Percentiles rank a stretch among this genome's conserved stretches.
phyloP scores from a whole-genome alignment of 1,140 invertebrate genomes.

The Zaprionus kolodkinae region DNA sequence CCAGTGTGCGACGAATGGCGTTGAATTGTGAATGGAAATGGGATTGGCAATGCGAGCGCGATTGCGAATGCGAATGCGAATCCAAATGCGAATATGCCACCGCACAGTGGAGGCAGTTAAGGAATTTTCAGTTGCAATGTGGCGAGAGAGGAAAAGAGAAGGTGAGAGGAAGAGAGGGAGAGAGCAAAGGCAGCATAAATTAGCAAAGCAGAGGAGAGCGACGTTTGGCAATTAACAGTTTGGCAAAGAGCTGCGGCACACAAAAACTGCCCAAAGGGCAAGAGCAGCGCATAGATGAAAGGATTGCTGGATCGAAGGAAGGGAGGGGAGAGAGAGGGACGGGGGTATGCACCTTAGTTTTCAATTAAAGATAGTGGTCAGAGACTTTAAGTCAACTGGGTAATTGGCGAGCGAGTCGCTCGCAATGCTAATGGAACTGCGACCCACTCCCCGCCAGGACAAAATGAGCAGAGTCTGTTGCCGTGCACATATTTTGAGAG shows the following conservation, averaged over 20 bases:
- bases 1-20: slow-evolving; percentile 52
- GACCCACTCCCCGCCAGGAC: neutral
- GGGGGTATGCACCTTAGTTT: neutral
- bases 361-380: slow-evolving; percentile 27
- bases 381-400: slow-evolving; percentile 5
- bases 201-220: slow-evolving; percentile 23
- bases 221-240: slow-evolving; percentile 30
- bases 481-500: neutral
- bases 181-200: slow-evolving; percentile 28
- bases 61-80: slow-evolving; percentile 7
- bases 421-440: neutral
- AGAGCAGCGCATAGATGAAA: neutral
- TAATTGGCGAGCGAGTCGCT: neutral
- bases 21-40: slow-evolving; percentile 55
- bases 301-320: neutral
- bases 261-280: neutral
- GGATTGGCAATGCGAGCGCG: slow-evolving; percentile 27
- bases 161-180: neutral
- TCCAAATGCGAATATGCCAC: slow-evolving; percentile 15
- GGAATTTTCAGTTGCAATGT: slow-evolving; percentile 8
- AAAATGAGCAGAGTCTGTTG: neutral
- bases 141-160: slow-evolving; percentile 2
- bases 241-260: neutral
- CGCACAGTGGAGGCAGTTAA: slow-evolving; percentile 13
- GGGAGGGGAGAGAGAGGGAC: neutral